Percentiles rank a stretch among this genome's conserved stretches.
These are phyloP conservation scores for Sebastes wilsoni DNA, from an alignment of 2,797 vertebrate species.

Conservation along the genomic window DNA sequence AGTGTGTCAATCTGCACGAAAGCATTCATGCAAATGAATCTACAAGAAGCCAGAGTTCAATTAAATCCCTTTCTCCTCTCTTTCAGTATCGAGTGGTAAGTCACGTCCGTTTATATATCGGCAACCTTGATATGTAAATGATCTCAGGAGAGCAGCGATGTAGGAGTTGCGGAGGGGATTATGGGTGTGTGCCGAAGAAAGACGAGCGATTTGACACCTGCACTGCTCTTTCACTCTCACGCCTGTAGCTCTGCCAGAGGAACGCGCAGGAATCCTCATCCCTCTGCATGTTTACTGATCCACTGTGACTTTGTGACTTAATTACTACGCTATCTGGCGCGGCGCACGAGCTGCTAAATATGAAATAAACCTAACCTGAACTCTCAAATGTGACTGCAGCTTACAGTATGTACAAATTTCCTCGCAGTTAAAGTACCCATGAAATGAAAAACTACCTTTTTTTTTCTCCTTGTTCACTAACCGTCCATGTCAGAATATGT, in stretches of 20 bases:
- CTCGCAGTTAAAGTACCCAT: conserved; percentile 13
- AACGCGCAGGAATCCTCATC: conserved; percentile 11
- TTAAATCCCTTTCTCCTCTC: conserved; percentile 38
- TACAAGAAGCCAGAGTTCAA: conserved; percentile 38
- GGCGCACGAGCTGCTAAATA: background rate
- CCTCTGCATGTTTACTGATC: conserved; percentile 35
- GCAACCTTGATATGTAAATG: conserved; percentile 54
- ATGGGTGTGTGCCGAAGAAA: conserved; percentile 33
- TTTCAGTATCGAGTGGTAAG: conserved; percentile 16
- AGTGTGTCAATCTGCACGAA: conserved; percentile 12
- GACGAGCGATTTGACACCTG: conserved; percentile 38
- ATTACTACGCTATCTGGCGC: conserved; percentile 33
- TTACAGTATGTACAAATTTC: background rate
- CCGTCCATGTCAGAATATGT: background rate
- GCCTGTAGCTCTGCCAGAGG: conserved; percentile 10
- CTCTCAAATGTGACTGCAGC: conserved; percentile 6
- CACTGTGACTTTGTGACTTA: conserved; percentile 36
- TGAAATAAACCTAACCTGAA: conserved; percentile 7
- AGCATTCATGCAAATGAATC: conserved; percentile 63
- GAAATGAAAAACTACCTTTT: conserved; percentile 4
- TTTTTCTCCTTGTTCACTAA: background rate
- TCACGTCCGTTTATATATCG: conserved; percentile 32
- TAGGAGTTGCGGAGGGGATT: background rate
- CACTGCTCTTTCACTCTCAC: conserved; percentile 18
- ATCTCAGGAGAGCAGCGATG: conserved; percentile 13